phyloP scores from a whole-genome alignment of 2,888 invertebrate species.

The Platycheirus rosarum region DNA sequence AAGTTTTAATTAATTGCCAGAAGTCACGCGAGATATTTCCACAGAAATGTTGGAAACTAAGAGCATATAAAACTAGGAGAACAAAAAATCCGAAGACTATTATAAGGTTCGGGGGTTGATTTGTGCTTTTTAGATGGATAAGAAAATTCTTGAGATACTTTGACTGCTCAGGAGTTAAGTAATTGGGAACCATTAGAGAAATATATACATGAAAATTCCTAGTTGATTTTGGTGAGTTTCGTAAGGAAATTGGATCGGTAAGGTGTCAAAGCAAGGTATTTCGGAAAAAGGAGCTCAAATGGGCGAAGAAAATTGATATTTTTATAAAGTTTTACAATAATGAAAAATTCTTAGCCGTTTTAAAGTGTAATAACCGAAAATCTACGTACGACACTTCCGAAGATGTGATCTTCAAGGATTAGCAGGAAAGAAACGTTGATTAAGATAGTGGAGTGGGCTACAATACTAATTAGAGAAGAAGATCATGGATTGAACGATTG shows the following conservation, averaged over 20 bases:
- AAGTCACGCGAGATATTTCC: constrained; percentile 74
- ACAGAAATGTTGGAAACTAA: constrained; percentile 55
- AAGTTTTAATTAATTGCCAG: constrained; percentile 71
- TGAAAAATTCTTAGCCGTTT: too few species aligned
- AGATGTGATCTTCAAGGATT: too few species aligned
- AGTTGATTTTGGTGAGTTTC: constrained; percentile 11
- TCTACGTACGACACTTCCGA: too few species aligned
- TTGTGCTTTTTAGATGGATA: constrained; percentile 31
- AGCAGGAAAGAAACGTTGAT: too few species aligned
- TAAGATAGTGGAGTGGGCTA: too few species aligned
- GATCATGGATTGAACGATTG: too few species aligned
- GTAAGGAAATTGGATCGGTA: background rate
- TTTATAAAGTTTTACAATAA: too few species aligned
- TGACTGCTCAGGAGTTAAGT: constrained; percentile 6
- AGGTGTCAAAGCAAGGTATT: background rate
- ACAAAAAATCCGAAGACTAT: background rate
- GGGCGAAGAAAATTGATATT: too few species aligned
- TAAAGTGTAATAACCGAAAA: too few species aligned
- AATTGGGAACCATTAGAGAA: constrained; percentile 28
- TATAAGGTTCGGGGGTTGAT: constrained; percentile 7
- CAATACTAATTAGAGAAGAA: too few species aligned
- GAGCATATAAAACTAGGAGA: constrained; percentile 30
- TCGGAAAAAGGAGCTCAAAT: too few species aligned
- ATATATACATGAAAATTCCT: constrained; percentile 1
- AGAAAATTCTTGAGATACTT: constrained; percentile 61